Percentiles rank a stretch among this genome's conserved stretches.
Conservation (phyloP, 2,888 invertebrate species). For the Caenorhabditis doughertyi region DNA sequence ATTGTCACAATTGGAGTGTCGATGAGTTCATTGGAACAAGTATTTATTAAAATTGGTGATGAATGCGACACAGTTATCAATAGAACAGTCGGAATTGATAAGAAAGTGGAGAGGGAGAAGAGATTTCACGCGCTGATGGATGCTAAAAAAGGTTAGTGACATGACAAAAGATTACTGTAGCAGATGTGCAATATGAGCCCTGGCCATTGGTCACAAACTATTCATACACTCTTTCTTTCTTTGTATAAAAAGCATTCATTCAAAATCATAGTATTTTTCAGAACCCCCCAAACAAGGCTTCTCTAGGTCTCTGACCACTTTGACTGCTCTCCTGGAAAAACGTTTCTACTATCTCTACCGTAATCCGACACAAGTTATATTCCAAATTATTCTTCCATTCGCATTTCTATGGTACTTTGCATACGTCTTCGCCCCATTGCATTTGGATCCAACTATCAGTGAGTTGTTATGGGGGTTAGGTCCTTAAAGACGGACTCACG, state of each 20-base stretch:
- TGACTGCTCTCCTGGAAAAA: conserved; percentile 25
- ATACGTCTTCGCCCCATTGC: background rate
- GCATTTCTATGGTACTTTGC: conserved; percentile 19
- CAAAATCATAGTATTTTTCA: too few relatives aligned
- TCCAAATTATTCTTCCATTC: conserved; percentile 33
- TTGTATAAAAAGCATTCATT: too few relatives aligned
- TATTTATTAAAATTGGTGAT: conserved; percentile 38
- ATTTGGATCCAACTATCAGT: background rate
- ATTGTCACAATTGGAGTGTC: conserved; percentile 30
- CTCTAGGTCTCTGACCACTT: background rate
- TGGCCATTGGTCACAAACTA: too few relatives aligned
- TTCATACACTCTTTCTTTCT: too few relatives aligned
- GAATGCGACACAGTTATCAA: conserved; percentile 22
- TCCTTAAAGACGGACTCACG: too few relatives aligned
- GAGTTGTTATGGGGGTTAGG: too few relatives aligned
- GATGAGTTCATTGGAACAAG: conserved; percentile 38
- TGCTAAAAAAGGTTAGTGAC: conserved; percentile 18
- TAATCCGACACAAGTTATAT: conserved; percentile 17
- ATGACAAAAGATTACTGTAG: too few relatives aligned
- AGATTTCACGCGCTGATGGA: background rate
- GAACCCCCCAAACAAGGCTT: conserved; percentile 26
- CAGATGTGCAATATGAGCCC: too few relatives aligned
- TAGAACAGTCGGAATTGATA: background rate
- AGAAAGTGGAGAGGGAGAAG: background rate
- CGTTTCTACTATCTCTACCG: conserved; percentile 37